Evolutionary conservation across 2,797 vertebrate species (phyloP).

Genomic region (Gymnocypris eckloni): DNA sequence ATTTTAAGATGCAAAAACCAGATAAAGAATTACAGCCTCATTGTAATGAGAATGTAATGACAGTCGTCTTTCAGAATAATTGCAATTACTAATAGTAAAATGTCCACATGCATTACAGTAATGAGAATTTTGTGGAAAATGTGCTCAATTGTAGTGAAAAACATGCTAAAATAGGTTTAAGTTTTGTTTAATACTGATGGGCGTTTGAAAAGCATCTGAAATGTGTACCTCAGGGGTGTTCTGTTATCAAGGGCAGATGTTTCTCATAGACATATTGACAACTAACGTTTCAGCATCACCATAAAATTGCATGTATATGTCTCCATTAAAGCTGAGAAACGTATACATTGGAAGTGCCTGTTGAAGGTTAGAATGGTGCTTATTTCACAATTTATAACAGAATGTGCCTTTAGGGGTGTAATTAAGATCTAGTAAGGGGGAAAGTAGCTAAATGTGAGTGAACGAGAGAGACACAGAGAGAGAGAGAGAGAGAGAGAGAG

Average conservation of each 20-base stretch:
- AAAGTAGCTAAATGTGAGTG: background rate
- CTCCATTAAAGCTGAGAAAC: constrained; percentile 23
- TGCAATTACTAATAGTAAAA: background rate
- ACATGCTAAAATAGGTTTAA: background rate
- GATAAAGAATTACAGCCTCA: background rate
- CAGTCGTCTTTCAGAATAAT: background rate
- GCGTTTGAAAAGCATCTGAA: constrained; percentile 12
- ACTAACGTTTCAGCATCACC: constrained; percentile 14
- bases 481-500: constrained; percentile 7
- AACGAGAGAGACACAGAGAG: background rate
- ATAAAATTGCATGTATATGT: background rate
- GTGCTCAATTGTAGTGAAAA: background rate
- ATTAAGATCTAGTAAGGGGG: background rate
- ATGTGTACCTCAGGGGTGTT: background rate
- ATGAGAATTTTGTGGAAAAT: background rate
- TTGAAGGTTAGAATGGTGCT: constrained; percentile 16
- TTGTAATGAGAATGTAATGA: constrained; percentile 1
- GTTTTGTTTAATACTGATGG: background rate
- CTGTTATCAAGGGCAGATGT: constrained; percentile 8
- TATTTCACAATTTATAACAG: constrained; percentile 8
- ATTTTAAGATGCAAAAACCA: background rate
- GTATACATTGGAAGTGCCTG: constrained; percentile 1
- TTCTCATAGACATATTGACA: constrained; percentile 28
- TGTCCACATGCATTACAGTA: background rate
- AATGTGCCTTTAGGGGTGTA: constrained; percentile 12